These are phyloP conservation scores for Lemur catta DNA, from an alignment of 2,797 vertebrate species.

Conservation along the genomic window DNA sequence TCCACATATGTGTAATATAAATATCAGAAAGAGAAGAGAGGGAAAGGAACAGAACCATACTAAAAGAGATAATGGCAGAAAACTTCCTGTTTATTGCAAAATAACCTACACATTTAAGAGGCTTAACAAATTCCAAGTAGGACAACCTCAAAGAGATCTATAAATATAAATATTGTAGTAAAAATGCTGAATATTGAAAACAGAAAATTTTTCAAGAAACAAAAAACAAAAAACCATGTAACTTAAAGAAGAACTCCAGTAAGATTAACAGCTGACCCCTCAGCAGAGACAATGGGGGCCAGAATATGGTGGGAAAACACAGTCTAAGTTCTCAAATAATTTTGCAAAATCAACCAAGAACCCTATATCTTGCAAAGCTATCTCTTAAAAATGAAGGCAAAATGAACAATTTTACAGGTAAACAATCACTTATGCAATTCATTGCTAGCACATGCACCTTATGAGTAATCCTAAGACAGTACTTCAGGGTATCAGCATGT, in stretches of 20 bases:
- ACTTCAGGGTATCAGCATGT: background rate
- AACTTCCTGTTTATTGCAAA: background rate
- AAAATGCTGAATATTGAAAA: background rate
- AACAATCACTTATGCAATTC: background rate
- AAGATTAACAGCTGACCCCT: background rate
- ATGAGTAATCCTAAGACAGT: background rate
- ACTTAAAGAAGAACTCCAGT: background rate
- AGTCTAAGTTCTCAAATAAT: background rate
- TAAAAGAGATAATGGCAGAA: background rate
- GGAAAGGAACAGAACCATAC: background rate
- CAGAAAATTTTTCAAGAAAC: background rate
- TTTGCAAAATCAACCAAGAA: background rate
- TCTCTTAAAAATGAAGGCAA: too few species aligned
- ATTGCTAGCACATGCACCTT: background rate
- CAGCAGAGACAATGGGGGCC: background rate
- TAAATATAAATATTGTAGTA: background rate
- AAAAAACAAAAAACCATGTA: background rate
- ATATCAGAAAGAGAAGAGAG: background rate
- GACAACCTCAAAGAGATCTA: background rate
- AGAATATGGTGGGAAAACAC: background rate
- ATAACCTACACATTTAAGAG: background rate
- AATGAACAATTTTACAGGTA: too few species aligned
- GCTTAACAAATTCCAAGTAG: background rate
- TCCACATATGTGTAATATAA: background rate
- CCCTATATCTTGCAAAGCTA: background rate